Evolutionary conservation across 2,888 invertebrate genomes (phyloP), one percentile per base, ranked within the genome.

Genomic region (Pecten maximus): DNA sequence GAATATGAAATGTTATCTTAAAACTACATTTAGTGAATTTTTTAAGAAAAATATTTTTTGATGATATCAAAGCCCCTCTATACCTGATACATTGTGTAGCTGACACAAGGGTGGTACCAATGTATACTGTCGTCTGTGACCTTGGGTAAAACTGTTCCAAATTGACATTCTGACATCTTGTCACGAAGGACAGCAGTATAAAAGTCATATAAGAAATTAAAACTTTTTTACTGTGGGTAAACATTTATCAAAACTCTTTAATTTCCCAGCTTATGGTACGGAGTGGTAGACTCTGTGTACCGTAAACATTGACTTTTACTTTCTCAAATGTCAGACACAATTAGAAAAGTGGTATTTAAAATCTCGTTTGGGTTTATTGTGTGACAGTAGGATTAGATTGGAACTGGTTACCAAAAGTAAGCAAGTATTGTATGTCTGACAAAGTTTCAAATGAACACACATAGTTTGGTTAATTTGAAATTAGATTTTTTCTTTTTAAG

Each of bases 301-400:
- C 6, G n/a, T 54, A 54, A 54, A 54, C 54, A 74, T 74, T 74
- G 74, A 74, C 19, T 54, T 54, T 10, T 54, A 23, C 74, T 23
- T 74, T 74, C 74, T 74, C 8, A 74, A 74, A 74, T 74, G 74
- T 35, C 74, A 74, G 28, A 35, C 74, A 28, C 12, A 74, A 74
- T 74, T 35, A 74, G 23, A 23, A 35, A 23, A 0, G 35, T 35
- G 74, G 74, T 74, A 74, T 74, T 74, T 74, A 74, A 74, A 74
- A 74, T 35, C 74, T 74, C 74, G 10, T 74, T 74, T 74, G 74
- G 74, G 35, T 74, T 74, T 8, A 74, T 74, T 74, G 35, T 74
- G 54, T 54, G 54, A 54, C 23, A n/a, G 54, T 54, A 28, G 15
- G 28, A 74, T 74, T 35, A 74, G 74, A 74, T 74, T 19, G 19